Percentiles rank a stretch among this genome's conserved stretches.
phyloP scores from a whole-genome alignment of 2,888 invertebrate species.

The Agrochola lychnidis region DNA sequence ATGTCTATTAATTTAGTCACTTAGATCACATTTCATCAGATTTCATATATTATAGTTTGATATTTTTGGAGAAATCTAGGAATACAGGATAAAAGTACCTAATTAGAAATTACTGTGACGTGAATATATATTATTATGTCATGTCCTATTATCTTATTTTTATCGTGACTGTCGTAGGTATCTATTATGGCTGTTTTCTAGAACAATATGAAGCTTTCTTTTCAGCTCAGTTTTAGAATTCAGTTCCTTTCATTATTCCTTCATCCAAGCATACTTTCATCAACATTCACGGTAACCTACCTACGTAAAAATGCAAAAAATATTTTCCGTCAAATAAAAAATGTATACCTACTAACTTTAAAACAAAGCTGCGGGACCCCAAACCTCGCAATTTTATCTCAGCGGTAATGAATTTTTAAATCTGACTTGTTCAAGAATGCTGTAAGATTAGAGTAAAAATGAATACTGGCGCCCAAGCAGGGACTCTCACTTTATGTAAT shows the following conservation, averaged over 20 bases:
- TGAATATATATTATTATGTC: neutral
- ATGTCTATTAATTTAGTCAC: neutral
- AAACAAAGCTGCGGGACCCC: conserved; percentile 49
- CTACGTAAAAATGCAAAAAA: conserved; percentile 5
- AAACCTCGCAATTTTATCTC: conserved; percentile 65
- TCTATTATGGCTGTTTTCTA: neutral
- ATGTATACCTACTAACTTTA: conserved; percentile 44
- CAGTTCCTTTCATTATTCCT: neutral
- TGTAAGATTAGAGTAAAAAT: conserved; percentile 63
- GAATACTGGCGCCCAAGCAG: conserved; percentile 53
- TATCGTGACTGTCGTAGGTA: neutral
- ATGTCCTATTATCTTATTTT: neutral
- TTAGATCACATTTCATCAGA: neutral
- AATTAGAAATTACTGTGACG: neutral
- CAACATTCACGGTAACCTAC: conserved; percentile 18
- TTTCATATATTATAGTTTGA: neutral
- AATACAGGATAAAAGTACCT: neutral
- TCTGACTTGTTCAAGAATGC: conserved; percentile 60
- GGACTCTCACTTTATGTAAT: conserved; percentile 34
- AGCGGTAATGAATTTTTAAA: conserved; percentile 73
- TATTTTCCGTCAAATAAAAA: conserved; percentile 32
- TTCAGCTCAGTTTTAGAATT: neutral
- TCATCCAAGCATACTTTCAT: conserved; percentile 19
- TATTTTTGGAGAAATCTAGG: neutral
- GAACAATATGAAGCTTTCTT: neutral